Base-by-base conservation (phyloP, 2,113 vertebrate species). In the Tragulus kanchil region DNA sequence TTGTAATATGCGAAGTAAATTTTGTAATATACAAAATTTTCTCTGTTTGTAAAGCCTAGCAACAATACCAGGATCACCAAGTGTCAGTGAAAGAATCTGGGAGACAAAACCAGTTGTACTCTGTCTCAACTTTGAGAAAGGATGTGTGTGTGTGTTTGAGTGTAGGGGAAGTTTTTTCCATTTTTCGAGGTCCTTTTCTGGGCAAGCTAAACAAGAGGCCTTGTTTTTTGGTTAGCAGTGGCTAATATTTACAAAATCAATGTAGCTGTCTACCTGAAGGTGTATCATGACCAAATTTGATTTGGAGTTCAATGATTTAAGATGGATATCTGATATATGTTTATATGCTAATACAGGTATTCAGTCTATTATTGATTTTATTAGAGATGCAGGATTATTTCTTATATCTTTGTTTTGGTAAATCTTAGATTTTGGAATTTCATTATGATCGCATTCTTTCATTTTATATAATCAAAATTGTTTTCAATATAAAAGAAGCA, bases 401-500 rank as follows among this genome's bases (percentile, higher is more conserved):
- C 64, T 67, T 94, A 64, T 56, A 2, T 85, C 11, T 48, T 61
- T 61, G 8, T 61, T 89, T 91, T 69, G 6, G 6, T 75, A 94
- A 67, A 75, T 87, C 42, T 93, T 73, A 65, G 8, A 67, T 61
- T 86, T 93, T 84, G 15, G 31, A 26, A 1, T 67, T 96, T 73
- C 15, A 52, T 58, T 91, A 28, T 89, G 82, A 83, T 92, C 13
- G 28, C 31, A 58, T 58, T 52, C 45, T 73, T 14, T 3, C 16
- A 45, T 94, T 96, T 73, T 65, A 4, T 82, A n/a, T 36, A 81
- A 48, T 90, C 71, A 50, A 90, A 87, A 78, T n/a, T 85, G 1
- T n/a, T 90, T 48, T 85, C 4, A 56, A 3, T 23, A 28, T 87
- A 67, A 73, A 93, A 75, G 25, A 84, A 94, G 16, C 23, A 8